A percentile compares a stretch with the other conserved stretches of the same genome.
These are phyloP conservation scores for Lochmaea crataegi DNA, from an alignment of 2,888 invertebrate genomes.

Conservation along the genomic window DNA sequence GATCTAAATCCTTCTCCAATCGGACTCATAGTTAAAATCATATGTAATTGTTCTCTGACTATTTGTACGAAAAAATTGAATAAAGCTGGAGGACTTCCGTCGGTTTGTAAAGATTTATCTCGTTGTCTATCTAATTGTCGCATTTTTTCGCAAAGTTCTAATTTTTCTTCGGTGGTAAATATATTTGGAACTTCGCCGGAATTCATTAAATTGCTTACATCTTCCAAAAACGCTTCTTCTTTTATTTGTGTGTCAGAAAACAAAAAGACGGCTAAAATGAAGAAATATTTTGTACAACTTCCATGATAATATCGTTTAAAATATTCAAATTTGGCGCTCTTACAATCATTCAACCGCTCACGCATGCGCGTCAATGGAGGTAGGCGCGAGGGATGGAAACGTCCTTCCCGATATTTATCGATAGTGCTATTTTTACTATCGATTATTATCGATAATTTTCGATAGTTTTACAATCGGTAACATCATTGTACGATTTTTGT, in stretches of 20 bases:
- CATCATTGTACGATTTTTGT: no score
- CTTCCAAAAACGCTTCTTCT: slow-evolving; percentile 93
- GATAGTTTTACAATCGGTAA: no score
- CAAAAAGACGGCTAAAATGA: slow-evolving; percentile 76
- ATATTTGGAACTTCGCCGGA: slow-evolving; percentile 95
- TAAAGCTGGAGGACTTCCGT: slow-evolving; percentile 89
- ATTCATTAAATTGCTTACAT: slow-evolving; percentile 91
- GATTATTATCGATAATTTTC: no score
- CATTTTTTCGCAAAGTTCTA: slow-evolving; percentile 95
- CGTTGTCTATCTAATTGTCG: slow-evolving; percentile 87
- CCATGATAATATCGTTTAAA: no score
- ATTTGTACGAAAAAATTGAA: slow-evolving; percentile 92
- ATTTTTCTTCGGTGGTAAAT: slow-evolving; percentile 85
- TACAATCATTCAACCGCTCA: no score
- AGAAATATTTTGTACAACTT: no score
- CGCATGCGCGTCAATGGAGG: no score
- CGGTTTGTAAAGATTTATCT: slow-evolving; percentile 89
- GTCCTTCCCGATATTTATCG: no score
- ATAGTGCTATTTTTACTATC: no score
- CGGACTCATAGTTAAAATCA: slow-evolving; percentile 90
- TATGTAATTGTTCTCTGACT: slow-evolving; percentile 89
- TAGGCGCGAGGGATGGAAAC: no score
- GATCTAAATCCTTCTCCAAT: slow-evolving; percentile 88
- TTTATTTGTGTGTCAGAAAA: slow-evolving; percentile 95
- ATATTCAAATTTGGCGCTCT: no score